phyloP scores from a whole-genome alignment of 2,113 vertebrate species.

The Saccopteryx leptura region DNA sequence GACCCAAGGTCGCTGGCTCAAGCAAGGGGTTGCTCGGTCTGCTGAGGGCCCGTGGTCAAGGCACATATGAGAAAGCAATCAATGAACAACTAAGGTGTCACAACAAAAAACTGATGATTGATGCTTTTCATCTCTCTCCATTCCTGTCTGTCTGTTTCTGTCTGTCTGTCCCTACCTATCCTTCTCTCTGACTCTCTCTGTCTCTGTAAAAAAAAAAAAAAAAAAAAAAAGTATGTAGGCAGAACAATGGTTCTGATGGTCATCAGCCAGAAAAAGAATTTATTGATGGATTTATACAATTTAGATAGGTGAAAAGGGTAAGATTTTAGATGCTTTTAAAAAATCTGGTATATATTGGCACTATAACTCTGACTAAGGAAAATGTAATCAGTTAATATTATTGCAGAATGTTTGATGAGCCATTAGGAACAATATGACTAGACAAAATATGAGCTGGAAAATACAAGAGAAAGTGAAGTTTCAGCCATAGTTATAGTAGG shows the following conservation, averaged over 20 bases:
- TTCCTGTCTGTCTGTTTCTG: too few relatives aligned
- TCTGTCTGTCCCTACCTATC: too few relatives aligned
- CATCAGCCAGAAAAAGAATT: neutral
- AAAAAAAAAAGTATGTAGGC: too few relatives aligned
- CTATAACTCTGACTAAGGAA: neutral
- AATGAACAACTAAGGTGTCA: too few relatives aligned
- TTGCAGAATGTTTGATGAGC: neutral
- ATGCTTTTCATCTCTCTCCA: too few relatives aligned
- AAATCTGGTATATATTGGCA: neutral
- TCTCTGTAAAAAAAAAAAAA: too few relatives aligned
- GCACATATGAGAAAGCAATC: too few relatives aligned
- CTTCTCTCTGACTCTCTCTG: too few relatives aligned
- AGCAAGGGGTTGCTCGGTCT: too few relatives aligned
- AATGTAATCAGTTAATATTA: neutral
- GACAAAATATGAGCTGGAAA: slow-evolving; percentile 10
- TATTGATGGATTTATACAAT: neutral
- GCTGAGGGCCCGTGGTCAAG: too few relatives aligned
- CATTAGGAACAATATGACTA: neutral
- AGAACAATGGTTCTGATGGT: neutral
- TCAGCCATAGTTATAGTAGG: neutral
- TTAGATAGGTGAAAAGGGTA: neutral
- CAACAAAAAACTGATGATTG: too few relatives aligned
- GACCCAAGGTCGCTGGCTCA: too few relatives aligned
- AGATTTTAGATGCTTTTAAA: neutral
- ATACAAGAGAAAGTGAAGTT: neutral